Conservation (phyloP, 2,888 invertebrate genomes). For the Azorinus chamasolen region DNA sequence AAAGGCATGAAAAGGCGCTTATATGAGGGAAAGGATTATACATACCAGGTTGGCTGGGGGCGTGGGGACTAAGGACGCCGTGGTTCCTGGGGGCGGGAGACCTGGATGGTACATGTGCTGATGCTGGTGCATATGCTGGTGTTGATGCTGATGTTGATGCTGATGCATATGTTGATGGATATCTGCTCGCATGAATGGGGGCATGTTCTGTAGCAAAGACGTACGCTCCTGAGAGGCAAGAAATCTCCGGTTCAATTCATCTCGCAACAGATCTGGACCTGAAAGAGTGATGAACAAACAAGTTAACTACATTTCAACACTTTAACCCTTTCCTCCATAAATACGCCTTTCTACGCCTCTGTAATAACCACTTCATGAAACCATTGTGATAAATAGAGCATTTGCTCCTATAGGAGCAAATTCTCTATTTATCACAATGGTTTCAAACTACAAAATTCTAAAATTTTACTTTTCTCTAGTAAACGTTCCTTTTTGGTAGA, state of each 20-base stretch:
- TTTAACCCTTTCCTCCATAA: no score
- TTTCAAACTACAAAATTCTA: no score
- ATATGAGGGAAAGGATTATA: no score
- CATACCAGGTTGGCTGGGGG: constrained; percentile 75
- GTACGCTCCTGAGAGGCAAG: constrained; percentile 73
- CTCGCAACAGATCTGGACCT: constrained; percentile 80
- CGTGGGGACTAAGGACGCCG: constrained; percentile 70
- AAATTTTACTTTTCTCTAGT: no score
- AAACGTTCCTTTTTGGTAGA: no score
- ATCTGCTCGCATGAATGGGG: constrained; percentile 70
- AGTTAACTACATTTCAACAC: no score
- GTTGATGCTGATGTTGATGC: constrained; percentile 79
- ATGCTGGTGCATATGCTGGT: constrained; percentile 77
- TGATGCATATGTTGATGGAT: constrained; percentile 75
- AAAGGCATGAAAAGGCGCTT: no score
- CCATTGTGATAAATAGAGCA: no score
- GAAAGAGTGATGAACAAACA: neutral
- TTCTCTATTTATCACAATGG: no score
- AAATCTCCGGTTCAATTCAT: constrained; percentile 79
- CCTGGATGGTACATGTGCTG: constrained; percentile 59
- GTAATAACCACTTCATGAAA: no score
- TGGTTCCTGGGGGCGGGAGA: constrained; percentile 66
- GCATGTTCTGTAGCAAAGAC: constrained; percentile 56
- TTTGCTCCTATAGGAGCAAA: no score
- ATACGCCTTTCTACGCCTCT: no score